phyloP scores from a whole-genome alignment of 2,797 vertebrate genomes.

The Iguana delicatissima region DNA sequence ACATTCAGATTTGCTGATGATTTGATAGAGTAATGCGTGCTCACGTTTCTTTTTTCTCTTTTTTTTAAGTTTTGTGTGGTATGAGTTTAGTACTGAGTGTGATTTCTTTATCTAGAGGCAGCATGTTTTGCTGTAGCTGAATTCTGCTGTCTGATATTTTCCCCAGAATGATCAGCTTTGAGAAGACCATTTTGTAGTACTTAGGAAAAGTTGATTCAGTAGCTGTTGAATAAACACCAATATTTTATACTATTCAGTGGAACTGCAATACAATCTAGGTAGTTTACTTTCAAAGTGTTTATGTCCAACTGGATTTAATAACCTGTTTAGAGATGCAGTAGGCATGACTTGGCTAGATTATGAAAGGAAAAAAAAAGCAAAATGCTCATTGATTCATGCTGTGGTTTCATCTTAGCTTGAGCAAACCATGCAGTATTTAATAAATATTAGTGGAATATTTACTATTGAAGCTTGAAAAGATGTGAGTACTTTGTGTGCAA shows the following conservation, averaged over 20 bases:
- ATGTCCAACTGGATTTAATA: conserved; percentile 88
- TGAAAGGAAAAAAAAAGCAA: conserved; percentile 84
- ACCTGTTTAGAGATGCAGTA: conserved; percentile 89
- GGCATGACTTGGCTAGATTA: conserved; percentile 95
- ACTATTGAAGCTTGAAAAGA: conserved; percentile 99
- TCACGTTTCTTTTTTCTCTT: conserved; percentile 84
- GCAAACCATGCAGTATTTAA: conserved; percentile 98
- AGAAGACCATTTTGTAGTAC: conserved; percentile 91
- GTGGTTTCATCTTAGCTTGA: conserved; percentile 95
- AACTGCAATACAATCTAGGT: conserved; percentile 97
- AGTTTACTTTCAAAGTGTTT: conserved; percentile 86
- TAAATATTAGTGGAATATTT: conserved; percentile 94
- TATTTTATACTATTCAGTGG: conserved; percentile 92
- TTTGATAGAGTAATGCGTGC: conserved; percentile 85
- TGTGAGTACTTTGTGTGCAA: conserved; percentile 99
- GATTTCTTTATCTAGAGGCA: conserved; percentile 83
- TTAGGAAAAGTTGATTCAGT: conserved; percentile 94
- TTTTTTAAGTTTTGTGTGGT: conserved; percentile 75
- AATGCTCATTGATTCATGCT: conserved; percentile 84
- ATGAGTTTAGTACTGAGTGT: conserved; percentile 83
- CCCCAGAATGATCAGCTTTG: conserved; percentile 89
- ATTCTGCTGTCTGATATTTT: conserved; percentile 85
- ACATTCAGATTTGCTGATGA: conserved; percentile 92
- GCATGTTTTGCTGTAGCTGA: conserved; percentile 92
- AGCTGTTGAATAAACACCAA: conserved; percentile 90